Base-by-base conservation (phyloP, 2,888 invertebrate genomes). In the Petrophora chlorosata region DNA sequence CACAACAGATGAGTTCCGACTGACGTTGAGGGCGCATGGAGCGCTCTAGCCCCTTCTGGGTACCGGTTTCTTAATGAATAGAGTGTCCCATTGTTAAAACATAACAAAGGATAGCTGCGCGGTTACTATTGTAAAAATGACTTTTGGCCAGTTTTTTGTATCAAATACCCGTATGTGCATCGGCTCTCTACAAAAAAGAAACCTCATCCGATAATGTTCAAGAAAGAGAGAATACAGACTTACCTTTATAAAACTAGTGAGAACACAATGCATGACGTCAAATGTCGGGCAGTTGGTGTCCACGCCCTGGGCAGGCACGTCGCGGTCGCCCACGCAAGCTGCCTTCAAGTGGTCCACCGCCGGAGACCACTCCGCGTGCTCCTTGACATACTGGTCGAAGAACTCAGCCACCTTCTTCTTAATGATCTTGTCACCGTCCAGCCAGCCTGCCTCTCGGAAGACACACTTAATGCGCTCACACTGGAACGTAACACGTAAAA, bases 241-340 rank as follows among this genome's bases (percentile, higher is more conserved):
- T 53, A 87, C 87, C 76, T 61, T 79, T 15, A 83, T 61, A 32
- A 85, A 83, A 12, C 63, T 70, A 0, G 66, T 53, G 1, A 75
- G 41, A 0, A 64, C 45, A 53, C 87, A 87, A 16, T 73, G 67
- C 40, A 76, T 56, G 19, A 80, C 55, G 29, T 87, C 87, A 53
- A 73, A 85, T 0, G 81, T 73, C 0, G 85, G 82, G 19, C 87
- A 87, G 56, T 78, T 67, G 1, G 76, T 32, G n/a, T 56, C 44
- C 1, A 63, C 32, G 0, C 87, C 83, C 35, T 82, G 85, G 0
- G 82, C 36, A 0, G 65, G 74, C 30, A 87, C 34, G 0, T 71
- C 70, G 0, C 32, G 13, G 5, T 59, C 61, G 10, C 28, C 28
- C 3, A 85, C 33, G 28, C 87, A 87, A 0, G 35, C 42, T 0